Conservation (phyloP, 2,888 invertebrate genomes). For the Heteromurus nitidus region DNA sequence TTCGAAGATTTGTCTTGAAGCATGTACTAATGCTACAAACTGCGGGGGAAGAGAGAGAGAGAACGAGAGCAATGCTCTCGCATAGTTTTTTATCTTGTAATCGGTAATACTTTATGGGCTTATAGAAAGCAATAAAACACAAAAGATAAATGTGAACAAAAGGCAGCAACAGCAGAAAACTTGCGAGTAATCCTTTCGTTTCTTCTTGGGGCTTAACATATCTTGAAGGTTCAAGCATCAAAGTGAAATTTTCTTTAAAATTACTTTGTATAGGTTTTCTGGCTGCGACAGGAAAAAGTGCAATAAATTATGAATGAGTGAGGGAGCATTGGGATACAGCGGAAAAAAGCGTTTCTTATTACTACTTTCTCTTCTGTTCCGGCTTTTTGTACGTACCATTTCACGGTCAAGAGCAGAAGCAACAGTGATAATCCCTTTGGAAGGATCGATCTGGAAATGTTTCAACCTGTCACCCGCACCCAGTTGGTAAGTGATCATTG, state of each 20-base stretch:
- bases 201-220: too few relatives aligned
- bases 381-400: constrained; percentile 81
- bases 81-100: constrained; percentile 5
- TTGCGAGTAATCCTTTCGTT: too few relatives aligned
- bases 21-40: not conserved
- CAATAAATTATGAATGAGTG: constrained; percentile 6
- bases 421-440: constrained; percentile 86
- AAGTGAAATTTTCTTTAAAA: constrained; percentile 6
- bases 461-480: constrained; percentile 85
- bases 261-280: constrained; percentile 13
- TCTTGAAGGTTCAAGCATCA: too few relatives aligned
- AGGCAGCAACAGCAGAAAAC: not conserved
- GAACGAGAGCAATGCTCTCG: not conserved
- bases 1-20: too few relatives aligned
- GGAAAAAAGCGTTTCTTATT: constrained; percentile 8
- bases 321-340: not conserved
- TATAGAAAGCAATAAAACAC: constrained; percentile 37
- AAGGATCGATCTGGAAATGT: constrained; percentile 86
- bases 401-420: constrained; percentile 88
- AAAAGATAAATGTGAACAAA: constrained; percentile 39
- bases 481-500: constrained; percentile 86
- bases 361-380: too few relatives aligned
- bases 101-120: constrained; percentile 36
- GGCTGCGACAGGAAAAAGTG: not conserved
- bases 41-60: not conserved